Evolutionary conservation across 37 sponge, comb jelly and placozoan species (phyloP), one percentile per base, ranked within the genome.

Genomic region (Chondrilla cf. caribensis): DNA sequence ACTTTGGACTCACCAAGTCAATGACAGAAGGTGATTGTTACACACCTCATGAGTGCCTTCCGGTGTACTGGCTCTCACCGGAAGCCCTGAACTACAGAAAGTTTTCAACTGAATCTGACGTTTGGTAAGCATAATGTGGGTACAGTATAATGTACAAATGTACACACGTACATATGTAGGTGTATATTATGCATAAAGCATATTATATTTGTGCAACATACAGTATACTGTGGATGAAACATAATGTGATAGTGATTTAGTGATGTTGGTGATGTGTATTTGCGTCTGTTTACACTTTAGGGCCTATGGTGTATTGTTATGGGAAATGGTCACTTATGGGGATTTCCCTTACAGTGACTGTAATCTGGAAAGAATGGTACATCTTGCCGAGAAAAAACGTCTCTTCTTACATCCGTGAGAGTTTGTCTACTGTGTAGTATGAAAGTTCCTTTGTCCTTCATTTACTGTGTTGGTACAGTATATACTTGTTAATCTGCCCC

Each of bases 291-390:
- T n/a, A n/a, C n/a, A n/a, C n/a, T 6, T 18, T 26, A 67, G 68
- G 68, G n/a, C 68, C n/a, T 67, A 67, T 29, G 68, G 68, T 33
- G 68, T 67, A 3, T 33, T 67, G 14, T 32, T 67, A 31, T 67
- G 68, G 68, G 68, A 67, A 32, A 67, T 67, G 31, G 68, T 32
- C 29, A 67, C 68, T 31, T 67, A 33, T 67, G 68, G 68, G 35
- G 32, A 67, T 18, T 67, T 67, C 32, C 68, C 68, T 33, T 33
- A 67, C 4, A 1, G 33, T 26, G 4, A 67, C 33, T 33, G 35
- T 8, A 4, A 28, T 3, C 33, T 67, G 28, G 33, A 67, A 1
- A 29, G 31, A 33, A 28, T 67, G 68, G 17, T 33, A 29, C 17
- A 67, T 17, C 33, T 67, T 2, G 68, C 68, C n/a, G 33, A 33